Evolutionary conservation across 2,888 invertebrate species (phyloP), one percentile per base, ranked within the genome.

Genomic region (Napeogenes inachia): DNA sequence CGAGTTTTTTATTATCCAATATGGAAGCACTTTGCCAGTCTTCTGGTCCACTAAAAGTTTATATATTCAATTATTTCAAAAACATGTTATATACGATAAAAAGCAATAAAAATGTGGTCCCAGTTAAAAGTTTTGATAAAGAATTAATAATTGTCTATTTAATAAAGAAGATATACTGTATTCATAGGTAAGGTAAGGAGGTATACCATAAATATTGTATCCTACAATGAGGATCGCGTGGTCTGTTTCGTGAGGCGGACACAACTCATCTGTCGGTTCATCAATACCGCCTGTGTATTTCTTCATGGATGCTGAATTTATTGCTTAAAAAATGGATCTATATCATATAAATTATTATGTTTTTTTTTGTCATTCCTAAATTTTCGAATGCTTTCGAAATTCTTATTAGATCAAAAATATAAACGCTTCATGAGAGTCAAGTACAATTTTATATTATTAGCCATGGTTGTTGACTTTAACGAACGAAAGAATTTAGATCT

Each of bases 1-100:
- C 0, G 84, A 85, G 68, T 86, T 86, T 74, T 85, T 86, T 59
- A 86, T 82, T 42, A 84, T 80, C 85, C 85, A 85, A 54, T 83
- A 85, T 0, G 79, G 80, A 0, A 72, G 21, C 2, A 2, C 3
- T 4, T 32, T 53, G 0, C 72, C 72, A 0, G 63, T 63, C 0
- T 68, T 54, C 1, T n/a, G 32, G 12, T 67, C 57, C 32, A 68
- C 81, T 80, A 71, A 55, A 70, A 75, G 53, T 57, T 13, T 33
- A 33, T 47, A 32, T 42, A 10, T 42, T 10, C 12, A 10, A 3
- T 42, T 10, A 12, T 13, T 35, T n/a, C 8, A 13, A 46, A 55
- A 45, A 53, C 10, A 21, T 63, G 68, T 47, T 35, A 35, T 5
- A 35, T 5, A 35, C 35, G 4, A 42, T 42, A 10, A 8, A 42